phyloP scores from a whole-genome alignment of 2,888 invertebrate genomes.

The Sarcophaga subvicina region DNA sequence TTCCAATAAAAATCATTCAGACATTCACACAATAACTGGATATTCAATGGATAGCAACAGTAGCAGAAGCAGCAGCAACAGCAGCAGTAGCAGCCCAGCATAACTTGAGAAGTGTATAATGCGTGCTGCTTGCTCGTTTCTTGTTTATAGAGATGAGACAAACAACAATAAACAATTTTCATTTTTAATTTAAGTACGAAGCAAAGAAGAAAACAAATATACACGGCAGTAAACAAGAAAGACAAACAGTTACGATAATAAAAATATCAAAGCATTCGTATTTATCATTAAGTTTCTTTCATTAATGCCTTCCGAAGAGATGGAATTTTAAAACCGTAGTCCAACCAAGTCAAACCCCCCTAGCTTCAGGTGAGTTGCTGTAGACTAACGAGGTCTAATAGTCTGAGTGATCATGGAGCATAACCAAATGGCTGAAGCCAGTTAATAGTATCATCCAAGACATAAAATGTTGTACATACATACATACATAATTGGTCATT shows the following conservation, averaged over 20 bases:
- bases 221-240: neutral
- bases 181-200: constrained; percentile 3
- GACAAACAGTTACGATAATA: neutral
- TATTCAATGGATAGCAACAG: neutral
- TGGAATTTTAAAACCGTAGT: too few species aligned
- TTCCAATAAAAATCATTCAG: constrained; percentile 45
- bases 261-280: neutral
- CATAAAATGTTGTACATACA: too few species aligned
- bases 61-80: neutral
- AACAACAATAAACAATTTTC: constrained; percentile 6
- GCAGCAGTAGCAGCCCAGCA: neutral
- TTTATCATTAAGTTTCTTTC: too few species aligned
- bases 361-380: too few species aligned
- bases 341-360: too few species aligned
- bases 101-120: neutral
- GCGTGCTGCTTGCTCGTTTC: neutral
- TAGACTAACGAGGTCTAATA: too few species aligned
- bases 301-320: too few species aligned
- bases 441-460: too few species aligned
- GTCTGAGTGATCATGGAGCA: too few species aligned
- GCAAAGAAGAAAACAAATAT: constrained; percentile 9
- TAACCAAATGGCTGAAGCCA: too few species aligned
- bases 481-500: too few species aligned
- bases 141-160: constrained; percentile 11
- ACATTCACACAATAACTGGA: neutral